These are phyloP conservation scores for Cyaniris semiargus DNA, from an alignment of 2,888 invertebrate genomes.

Conservation along the genomic window DNA sequence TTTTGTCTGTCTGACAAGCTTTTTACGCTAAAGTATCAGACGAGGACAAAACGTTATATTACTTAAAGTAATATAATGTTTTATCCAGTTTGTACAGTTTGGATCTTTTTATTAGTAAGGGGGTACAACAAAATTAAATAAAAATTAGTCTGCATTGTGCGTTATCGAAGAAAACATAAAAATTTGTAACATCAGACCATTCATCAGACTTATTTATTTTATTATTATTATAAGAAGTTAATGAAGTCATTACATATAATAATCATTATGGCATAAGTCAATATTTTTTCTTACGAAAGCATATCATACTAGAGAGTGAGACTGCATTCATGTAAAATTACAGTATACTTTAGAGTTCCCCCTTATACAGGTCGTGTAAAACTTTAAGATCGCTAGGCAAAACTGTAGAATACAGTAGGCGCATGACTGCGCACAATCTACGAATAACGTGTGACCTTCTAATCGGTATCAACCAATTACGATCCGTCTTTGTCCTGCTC, in stretches of 20 bases:
- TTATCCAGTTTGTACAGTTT: background rate
- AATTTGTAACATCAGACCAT: constrained; percentile 13
- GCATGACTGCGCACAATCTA: no score
- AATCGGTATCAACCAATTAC: no score
- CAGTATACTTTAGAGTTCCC: background rate
- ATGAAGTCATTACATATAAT: background rate
- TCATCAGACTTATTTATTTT: background rate
- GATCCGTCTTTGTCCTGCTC: background rate
- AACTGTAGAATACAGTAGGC: background rate
- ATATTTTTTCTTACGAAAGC: background rate
- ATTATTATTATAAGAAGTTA: background rate
- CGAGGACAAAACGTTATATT: background rate
- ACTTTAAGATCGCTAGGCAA: background rate
- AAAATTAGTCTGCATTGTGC: background rate
- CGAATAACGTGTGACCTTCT: no score
- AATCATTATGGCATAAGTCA: background rate
- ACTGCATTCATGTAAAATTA: no score
- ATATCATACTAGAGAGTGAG: background rate
- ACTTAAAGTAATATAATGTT: no score
- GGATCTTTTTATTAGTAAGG: background rate
- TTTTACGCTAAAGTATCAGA: background rate
- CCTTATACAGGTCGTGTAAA: background rate
- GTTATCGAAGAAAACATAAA: background rate
- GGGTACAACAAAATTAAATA: background rate
- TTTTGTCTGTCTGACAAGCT: background rate